Evolutionary conservation across 2,797 vertebrate species (phyloP), one percentile per base, ranked within the genome.

Genomic region (Amazona finschi): DNA sequence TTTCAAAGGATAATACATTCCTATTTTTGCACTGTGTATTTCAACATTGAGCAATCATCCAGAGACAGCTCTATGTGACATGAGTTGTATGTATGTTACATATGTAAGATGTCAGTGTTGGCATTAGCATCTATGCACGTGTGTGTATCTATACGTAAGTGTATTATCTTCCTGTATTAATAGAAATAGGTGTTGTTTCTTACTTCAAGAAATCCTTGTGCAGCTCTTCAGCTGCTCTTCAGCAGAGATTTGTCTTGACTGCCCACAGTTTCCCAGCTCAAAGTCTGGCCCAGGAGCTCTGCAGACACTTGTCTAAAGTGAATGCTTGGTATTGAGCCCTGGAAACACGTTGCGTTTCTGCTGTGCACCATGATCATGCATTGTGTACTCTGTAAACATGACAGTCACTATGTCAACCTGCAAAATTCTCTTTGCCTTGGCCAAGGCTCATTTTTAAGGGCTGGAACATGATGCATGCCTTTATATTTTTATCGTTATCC

Each of bases 401-500:
- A 57, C 46, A 52, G 61, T 33, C 15, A 0, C 55, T 65, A 24
- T 5, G 75, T 61, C 75, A 80, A 67, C 70, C 25, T 74, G 44
- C 65, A 83, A 49, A 88, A 71, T 91, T 77, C 49, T 55, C 65
- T 79, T 90, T 70, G 76, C 73, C 70, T 81, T 60, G 41, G 60
- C 52, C 80, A 72, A 89, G 46, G 27, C 66, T n/a, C 57, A 53
- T 81, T 87, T 95, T 78, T 52, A 84, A 73, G 50, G 44, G 17
- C 30, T 65, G 55, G 70, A 80, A 81, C 52, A 78, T 43, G 72
- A 61, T 18, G 41, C 28, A 0, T 25, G 36, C 55, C 76, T 88
- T 94, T 91, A 60, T 95, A 77, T 93, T 90, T 93, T 94, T 90
- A 69, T 96, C 88, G 2, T 89, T 53, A 44, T 64, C 46, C 86